These are phyloP conservation scores for Ophioninae sp. DNA, from an alignment of 2,888 invertebrate genomes.

Conservation along the genomic window DNA sequence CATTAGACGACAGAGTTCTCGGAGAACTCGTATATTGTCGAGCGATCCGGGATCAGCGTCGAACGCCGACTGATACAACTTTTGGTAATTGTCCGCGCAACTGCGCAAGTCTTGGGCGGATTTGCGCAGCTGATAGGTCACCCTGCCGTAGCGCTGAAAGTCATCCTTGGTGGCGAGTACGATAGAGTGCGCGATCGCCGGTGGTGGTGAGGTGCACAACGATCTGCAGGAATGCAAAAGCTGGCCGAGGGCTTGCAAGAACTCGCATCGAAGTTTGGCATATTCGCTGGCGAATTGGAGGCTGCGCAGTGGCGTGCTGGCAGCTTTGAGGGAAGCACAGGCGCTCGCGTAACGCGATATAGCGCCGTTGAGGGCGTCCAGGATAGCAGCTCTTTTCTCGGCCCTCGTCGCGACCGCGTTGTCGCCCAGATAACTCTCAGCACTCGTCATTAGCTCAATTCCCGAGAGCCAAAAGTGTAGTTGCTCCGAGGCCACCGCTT, in stretches of 20 bases:
- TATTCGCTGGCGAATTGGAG: constrained; percentile 90
- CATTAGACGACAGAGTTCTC: constrained; percentile 90
- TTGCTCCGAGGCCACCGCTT: constrained; percentile 91
- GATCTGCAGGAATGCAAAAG: constrained; percentile 88
- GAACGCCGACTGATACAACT: constrained; percentile 91
- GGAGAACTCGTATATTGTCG: constrained; percentile 86
- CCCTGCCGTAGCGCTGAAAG: constrained; percentile 89
- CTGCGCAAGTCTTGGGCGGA: constrained; percentile 87
- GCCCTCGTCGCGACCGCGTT: constrained; percentile 67
- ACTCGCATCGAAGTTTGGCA: constrained; percentile 88
- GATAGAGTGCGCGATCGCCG: constrained; percentile 92
- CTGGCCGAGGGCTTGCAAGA: constrained; percentile 86
- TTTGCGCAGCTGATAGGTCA: constrained; percentile 88
- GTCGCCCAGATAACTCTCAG: constrained; percentile 85
- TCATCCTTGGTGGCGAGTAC: constrained; percentile 91
- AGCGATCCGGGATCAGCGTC: constrained; percentile 92
- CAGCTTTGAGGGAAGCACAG: constrained; percentile 83
- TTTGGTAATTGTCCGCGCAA: constrained; percentile 88
- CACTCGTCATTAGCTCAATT: constrained; percentile 88
- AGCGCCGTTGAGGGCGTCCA: constrained; percentile 77
- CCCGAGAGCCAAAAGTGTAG: constrained; percentile 94
- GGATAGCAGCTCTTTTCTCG: constrained; percentile 70
- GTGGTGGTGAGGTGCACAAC: constrained; percentile 94
- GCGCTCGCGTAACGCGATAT: constrained; percentile 78
- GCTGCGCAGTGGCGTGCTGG: constrained; percentile 85